Evolutionary conservation across 2,797 vertebrate genomes (phyloP).

Genomic region (Eidolon dupreanum): DNA sequence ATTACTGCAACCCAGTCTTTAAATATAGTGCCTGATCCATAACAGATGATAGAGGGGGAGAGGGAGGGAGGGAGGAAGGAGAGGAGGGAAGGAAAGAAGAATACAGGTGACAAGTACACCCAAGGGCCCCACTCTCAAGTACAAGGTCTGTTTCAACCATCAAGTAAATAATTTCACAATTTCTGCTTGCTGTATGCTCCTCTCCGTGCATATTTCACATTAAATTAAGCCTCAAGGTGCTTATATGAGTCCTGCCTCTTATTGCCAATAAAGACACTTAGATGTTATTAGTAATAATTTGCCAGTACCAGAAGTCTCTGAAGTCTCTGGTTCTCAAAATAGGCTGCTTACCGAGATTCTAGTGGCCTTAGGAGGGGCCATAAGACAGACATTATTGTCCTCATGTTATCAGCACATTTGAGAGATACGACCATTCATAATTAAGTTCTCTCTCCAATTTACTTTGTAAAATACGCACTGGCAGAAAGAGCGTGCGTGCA

Average conservation of each 20-base stretch:
- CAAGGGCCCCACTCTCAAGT: neutral
- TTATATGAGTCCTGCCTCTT: neutral
- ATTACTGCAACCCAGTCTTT: neutral
- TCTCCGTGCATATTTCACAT: constrained; percentile 12
- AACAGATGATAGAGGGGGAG: no score
- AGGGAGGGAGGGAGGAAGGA: rapidly evolving
- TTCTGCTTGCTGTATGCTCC: neutral
- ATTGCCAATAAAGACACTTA: neutral
- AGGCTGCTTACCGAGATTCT: neutral
- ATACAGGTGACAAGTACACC: rapidly evolving
- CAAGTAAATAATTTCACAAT: neutral
- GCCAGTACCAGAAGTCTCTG: neutral
- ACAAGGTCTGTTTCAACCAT: neutral
- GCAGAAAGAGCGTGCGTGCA: neutral
- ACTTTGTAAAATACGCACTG: neutral
- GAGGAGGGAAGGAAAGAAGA: no score
- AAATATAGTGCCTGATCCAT: neutral
- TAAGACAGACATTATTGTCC: neutral
- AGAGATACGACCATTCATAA: neutral
- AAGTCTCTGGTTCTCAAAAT: neutral
- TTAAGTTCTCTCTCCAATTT: neutral
- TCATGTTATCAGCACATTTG: neutral
- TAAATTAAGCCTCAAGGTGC: neutral
- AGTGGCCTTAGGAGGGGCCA: neutral
- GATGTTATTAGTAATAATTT: constrained; percentile 23